phyloP scores from a whole-genome alignment of 2,797 vertebrate species.

The Phoebastria nigripes region DNA sequence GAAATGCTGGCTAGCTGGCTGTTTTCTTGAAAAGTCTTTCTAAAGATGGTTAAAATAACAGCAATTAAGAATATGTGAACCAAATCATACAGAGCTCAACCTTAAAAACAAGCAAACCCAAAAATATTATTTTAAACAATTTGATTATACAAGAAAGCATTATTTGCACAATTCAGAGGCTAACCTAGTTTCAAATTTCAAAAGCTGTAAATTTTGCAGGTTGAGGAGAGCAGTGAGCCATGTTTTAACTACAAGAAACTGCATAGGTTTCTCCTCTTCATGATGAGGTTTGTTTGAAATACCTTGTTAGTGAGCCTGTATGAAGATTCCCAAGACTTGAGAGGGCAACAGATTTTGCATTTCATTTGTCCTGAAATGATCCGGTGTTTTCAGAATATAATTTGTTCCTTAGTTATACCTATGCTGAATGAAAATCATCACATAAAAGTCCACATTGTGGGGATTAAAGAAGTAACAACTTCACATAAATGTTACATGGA shows the following conservation, averaged over 20 bases:
- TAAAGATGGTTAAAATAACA: not conserved
- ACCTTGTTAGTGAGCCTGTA: not conserved
- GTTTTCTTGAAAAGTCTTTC: not conserved
- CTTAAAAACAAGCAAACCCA: not conserved
- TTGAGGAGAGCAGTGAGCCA: not conserved
- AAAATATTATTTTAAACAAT: not conserved
- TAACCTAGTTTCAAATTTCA: not conserved
- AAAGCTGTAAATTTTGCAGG: not conserved
- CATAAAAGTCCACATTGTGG: not conserved
- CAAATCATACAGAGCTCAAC: not conserved
- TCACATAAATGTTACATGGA: not conserved
- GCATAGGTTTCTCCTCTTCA: not conserved
- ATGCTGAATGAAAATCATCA: not conserved
- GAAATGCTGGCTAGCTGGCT: not conserved
- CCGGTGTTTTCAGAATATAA: not conserved
- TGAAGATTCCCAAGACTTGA: not conserved
- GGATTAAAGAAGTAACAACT: not conserved
- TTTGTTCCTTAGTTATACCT: not conserved
- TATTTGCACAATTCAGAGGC: not conserved
- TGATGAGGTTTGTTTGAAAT: not conserved
- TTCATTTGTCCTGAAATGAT: not conserved
- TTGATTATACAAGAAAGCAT: not conserved
- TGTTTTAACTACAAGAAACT: not conserved
- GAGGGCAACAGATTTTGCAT: not conserved
- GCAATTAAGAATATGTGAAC: not conserved